phyloP scores from a whole-genome alignment of 2,888 invertebrate species.

The Busseola fusca region DNA sequence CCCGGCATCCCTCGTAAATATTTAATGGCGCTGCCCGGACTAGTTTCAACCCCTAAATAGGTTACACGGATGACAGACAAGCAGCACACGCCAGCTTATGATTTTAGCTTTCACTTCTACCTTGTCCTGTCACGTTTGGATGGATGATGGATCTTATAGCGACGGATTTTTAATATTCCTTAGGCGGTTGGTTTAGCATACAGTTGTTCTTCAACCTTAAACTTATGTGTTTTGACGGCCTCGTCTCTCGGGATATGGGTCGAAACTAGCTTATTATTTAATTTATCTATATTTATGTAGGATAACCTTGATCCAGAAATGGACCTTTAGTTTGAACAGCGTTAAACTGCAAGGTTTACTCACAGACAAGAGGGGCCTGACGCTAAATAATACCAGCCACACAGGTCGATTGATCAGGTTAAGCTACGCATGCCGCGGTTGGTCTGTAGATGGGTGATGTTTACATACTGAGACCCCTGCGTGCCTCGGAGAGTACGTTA shows the following conservation, averaged over 20 bases:
- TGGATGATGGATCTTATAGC: background rate
- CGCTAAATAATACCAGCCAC: too few relatives aligned
- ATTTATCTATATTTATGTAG: background rate
- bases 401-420: too few relatives aligned
- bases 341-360: background rate
- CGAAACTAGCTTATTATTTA: background rate
- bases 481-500: too few relatives aligned
- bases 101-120: constrained; percentile 38
- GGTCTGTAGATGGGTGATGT: too few relatives aligned
- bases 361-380: background rate
- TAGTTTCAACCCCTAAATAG: constrained; percentile 63
- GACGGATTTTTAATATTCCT: background rate
- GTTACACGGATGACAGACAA: constrained; percentile 60
- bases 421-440: too few relatives aligned
- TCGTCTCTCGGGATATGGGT: background rate
- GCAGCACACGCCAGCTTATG: constrained; percentile 34
- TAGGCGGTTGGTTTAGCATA: background rate
- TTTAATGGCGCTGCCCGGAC: constrained; percentile 54
- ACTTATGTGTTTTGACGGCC: constrained; percentile 3
- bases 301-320: background rate
- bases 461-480: too few relatives aligned
- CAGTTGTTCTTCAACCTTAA: constrained; percentile 1
- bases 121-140: background rate
- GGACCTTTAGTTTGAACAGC: background rate
- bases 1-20: constrained; percentile 64